Base-by-base conservation (phyloP, 2,888 invertebrate genomes). In the Caenorhabditis panamensis region DNA sequence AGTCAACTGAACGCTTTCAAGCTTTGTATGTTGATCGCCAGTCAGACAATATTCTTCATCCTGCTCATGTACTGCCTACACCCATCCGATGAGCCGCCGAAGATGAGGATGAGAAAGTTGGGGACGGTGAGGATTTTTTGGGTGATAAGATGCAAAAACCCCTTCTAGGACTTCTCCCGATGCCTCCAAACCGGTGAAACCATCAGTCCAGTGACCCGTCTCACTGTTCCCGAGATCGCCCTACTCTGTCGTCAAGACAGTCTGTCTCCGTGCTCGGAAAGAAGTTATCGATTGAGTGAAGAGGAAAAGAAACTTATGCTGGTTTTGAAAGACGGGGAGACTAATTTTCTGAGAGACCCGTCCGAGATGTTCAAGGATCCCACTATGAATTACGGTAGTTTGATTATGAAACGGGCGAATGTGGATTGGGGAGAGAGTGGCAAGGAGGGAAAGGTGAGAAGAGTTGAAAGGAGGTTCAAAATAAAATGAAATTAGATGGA, bases 351-450 rank as follows among this genome's bases (percentile, higher is more conserved):
- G 44, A 31, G 26, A 16, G 9, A 53, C 3, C n/a, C 13, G 0
- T 0, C 31, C 6, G 18, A 66, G 16, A 13, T 75, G n/a, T 28
- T 26, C 18, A 44, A 37, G 24, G 59, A 66, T 67, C 26, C 13
- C n/a, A 41, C 36, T 18, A 41, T 75, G 53, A 75, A 67, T 16
- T 75, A 61, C 54, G 75, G 75, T 13, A 66, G 54, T 47, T 36
- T 75, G 66, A 67, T 75, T 31, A 41, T 59, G 28, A 44, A 67
- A 26, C 26, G 75, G n/a, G 66, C 47, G 47, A 47, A 28, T 11
- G 26, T 47, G n/a, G 47, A 61, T n/a, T 26, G 41, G 8, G 20
- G 11, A 9, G 41, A 16, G 16, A 59, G 41, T 13, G 5, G 5
- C 6, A 28, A 47, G 47, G 28, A 61, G 4, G 47, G 53, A 3